These are phyloP conservation scores for Zaprionus obscuricornis DNA, from an alignment of 2,888 invertebrate genomes.

Conservation along the genomic window DNA sequence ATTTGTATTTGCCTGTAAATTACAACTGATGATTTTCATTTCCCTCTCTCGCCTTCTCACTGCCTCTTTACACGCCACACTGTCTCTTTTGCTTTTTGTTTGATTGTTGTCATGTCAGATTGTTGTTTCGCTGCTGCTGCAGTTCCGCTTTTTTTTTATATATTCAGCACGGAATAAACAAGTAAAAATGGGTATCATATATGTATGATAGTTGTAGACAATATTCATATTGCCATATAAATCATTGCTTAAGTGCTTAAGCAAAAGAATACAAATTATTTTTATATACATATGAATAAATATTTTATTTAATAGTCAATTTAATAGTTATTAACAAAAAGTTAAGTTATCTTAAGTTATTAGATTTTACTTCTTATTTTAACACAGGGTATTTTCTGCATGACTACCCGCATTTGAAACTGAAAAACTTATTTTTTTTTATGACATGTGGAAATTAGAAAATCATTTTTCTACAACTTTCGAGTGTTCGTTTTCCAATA, in stretches of 20 bases:
- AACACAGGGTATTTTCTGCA: slow-evolving; percentile 7
- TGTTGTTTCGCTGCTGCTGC: slow-evolving; percentile 24
- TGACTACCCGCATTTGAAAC: background rate
- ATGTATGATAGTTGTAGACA: no score
- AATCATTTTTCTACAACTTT: slow-evolving; percentile 58
- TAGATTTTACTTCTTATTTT: no score
- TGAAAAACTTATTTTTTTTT: slow-evolving; percentile 14
- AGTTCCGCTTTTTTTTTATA: slow-evolving; percentile 24
- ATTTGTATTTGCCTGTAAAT: slow-evolving; percentile 45
- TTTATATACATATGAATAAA: no score
- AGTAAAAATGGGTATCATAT: background rate
- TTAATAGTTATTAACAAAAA: no score
- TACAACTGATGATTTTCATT: slow-evolving; percentile 62
- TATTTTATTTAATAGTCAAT: no score
- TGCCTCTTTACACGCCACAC: background rate
- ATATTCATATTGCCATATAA: no score
- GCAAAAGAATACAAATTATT: no score
- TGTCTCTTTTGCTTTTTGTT: slow-evolving; percentile 16
- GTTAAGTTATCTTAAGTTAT: no score
- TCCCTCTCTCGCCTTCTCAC: slow-evolving; percentile 4
- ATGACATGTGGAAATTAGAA: slow-evolving; percentile 69
- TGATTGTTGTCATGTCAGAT: slow-evolving; percentile 34
- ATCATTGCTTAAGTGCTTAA: no score
- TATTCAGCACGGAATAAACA: background rate
- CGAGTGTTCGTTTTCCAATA: slow-evolving; percentile 24